A percentile compares a stretch with the other conserved stretches of the same genome.
These are phyloP conservation scores for Actinopyga echinites DNA, from an alignment of 53 echinoderm and acorn worm genomes.

Conservation along the genomic window DNA sequence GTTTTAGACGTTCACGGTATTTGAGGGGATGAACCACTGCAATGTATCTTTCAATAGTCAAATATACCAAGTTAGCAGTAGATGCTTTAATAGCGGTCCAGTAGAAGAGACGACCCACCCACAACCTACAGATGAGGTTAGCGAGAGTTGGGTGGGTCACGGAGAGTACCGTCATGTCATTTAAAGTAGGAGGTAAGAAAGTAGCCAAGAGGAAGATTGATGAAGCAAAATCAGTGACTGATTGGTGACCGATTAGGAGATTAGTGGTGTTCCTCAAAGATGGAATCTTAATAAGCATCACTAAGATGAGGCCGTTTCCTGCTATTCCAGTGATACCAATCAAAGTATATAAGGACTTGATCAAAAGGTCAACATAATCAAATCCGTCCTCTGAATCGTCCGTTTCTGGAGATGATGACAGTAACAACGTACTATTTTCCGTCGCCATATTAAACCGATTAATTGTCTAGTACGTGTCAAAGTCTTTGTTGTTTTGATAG, in stretches of 20 bases:
- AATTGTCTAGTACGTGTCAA: no score
- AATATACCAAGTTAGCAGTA: constrained; percentile 40
- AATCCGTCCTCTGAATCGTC: no score
- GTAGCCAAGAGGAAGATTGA: constrained; percentile 40
- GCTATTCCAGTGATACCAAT: constrained; percentile 25
- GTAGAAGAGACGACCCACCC: constrained; percentile 43
- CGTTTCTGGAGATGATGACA: no score
- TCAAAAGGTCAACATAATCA: not conserved
- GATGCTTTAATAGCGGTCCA: constrained; percentile 49
- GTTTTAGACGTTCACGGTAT: constrained; percentile 20
- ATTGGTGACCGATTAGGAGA: constrained; percentile 48
- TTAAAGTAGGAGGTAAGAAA: constrained; percentile 19
- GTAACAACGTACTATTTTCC: no score
- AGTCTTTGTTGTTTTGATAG: no score
- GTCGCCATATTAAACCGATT: no score
- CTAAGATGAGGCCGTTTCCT: constrained; percentile 34
- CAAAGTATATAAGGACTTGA: constrained; percentile 1
- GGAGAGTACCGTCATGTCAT: constrained; percentile 18
- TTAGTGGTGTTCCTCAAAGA: constrained; percentile 46
- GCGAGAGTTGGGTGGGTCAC: not conserved
- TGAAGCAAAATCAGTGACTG: constrained; percentile 39
- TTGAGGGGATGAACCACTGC: constrained; percentile 54
- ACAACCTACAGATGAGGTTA: constrained; percentile 14
- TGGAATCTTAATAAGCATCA: constrained; percentile 36
- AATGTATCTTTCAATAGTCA: constrained; percentile 49